Evolutionary conservation across 2,797 vertebrate species (phyloP).

Genomic region (Ceyx erithaca): DNA sequence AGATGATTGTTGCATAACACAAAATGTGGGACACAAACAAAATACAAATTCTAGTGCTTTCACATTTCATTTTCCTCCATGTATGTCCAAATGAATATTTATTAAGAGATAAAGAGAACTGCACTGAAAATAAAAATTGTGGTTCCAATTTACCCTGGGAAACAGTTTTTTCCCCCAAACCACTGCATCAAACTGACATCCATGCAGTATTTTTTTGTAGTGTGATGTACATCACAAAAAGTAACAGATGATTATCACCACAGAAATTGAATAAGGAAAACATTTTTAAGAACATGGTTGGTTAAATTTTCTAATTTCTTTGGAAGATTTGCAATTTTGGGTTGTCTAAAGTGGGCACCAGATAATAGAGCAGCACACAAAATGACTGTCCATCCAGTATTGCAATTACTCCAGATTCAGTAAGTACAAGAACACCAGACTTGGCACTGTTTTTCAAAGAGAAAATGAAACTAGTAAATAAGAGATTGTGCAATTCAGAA

Average conservation of each 20-base stretch:
- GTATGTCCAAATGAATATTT: background rate
- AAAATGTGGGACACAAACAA: background rate
- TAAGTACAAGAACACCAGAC: background rate
- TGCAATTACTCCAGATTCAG: background rate
- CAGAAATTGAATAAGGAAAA: slow-evolving; percentile 5
- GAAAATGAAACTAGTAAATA: background rate
- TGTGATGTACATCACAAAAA: background rate
- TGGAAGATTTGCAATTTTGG: background rate
- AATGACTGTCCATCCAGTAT: background rate
- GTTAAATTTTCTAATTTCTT: slow-evolving; percentile 24
- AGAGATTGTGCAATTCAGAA: background rate
- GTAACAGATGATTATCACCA: background rate
- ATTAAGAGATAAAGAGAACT: background rate
- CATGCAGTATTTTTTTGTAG: background rate
- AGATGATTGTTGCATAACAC: background rate
- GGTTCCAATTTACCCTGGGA: background rate
- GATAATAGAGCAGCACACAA: background rate
- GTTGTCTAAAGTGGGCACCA: background rate
- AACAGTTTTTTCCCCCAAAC: background rate
- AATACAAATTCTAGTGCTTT: background rate
- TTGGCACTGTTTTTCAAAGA: background rate
- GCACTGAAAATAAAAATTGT: too few relatives aligned
- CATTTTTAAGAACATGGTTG: background rate
- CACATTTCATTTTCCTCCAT: background rate
- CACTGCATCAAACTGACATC: background rate